Evolutionary conservation across 2,113 vertebrate species (phyloP), one percentile per base, ranked within the genome.

Genomic region (Oceanodroma tethys): DNA sequence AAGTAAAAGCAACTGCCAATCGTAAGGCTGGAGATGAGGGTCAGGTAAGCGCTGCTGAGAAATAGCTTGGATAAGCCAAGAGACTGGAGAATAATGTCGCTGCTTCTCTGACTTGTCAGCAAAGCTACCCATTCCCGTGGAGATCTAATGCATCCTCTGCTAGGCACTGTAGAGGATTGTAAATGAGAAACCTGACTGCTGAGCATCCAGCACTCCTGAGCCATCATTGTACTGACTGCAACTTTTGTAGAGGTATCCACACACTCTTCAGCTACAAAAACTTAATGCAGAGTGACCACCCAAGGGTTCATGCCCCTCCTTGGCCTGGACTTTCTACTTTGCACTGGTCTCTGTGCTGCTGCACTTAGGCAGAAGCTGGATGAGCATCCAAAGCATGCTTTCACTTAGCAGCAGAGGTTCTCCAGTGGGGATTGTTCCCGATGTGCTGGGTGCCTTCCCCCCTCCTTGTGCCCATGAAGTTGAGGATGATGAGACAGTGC

Each of bases 401-500:
- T 30, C 2, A 1, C 45, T 34, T 43, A 21, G 25, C 38, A 42
- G 60, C 52, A 38, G 29, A 32, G 17, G 9, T 43, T 55, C 40
- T 63, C n/a, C 58, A 19, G 15, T 7, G 16, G 18, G 11, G 8
- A 27, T 30, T 8, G 2, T 8, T 66, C 67, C 65, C 23, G 4
- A 30, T 27, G 19, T 5, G 11, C n/a, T 34, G 22, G 40, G 9
- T 20, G 6, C 22, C 47, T 38, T 32, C 53, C 11, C 30, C 13
- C 4, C 13, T 40, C n/a, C 36, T 42, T 10, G 7, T 20, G 7
- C 19, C 21, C 1, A 0, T 12, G 47, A 55, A 32, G n/a, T 40
- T n/a, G 19, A 55, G 30, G 36, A 21, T 22, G 53, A 73, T 3
- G 36, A 78, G 52, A 40, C 18, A 19, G 32, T 13, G 20, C 22